Evolutionary conservation across 1,140 invertebrate genomes (phyloP).

Genomic region (Pseudomyrmex flavicornis): DNA sequence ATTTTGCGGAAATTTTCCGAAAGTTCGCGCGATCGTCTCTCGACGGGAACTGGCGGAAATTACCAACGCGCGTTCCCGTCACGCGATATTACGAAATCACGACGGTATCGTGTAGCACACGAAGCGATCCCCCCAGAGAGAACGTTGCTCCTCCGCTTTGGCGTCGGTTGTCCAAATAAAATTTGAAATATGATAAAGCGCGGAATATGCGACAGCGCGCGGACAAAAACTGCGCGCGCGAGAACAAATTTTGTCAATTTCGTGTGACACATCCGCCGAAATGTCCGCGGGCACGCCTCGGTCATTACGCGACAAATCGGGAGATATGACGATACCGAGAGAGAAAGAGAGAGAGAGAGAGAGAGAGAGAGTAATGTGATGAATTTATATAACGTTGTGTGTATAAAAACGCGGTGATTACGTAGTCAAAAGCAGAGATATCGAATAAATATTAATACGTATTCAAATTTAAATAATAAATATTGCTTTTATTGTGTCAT

Average conservation of each 20-base stretch:
- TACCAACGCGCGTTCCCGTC: slow-evolving; percentile 1
- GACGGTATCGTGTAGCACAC: slow-evolving; percentile 4
- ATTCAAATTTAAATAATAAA: background rate
- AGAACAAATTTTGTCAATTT: slow-evolving; percentile 50
- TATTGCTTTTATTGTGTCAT: background rate
- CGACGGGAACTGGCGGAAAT: background rate
- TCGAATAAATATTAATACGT: background rate
- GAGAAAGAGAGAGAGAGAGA: too few relatives aligned
- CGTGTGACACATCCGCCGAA: slow-evolving; percentile 22
- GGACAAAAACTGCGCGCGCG: slow-evolving; percentile 31
- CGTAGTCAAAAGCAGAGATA: slow-evolving; percentile 2
- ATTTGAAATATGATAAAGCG: slow-evolving; percentile 49
- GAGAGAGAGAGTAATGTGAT: too few relatives aligned
- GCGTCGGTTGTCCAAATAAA: slow-evolving; percentile 42
- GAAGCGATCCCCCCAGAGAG: background rate
- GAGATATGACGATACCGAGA: background rate
- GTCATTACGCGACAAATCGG: slow-evolving; percentile 24
- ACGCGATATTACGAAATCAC: slow-evolving; percentile 41
- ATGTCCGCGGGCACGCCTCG: background rate
- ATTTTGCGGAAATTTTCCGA: slow-evolving; percentile 31
- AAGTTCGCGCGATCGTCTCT: slow-evolving; percentile 19
- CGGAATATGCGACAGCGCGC: slow-evolving; percentile 1
- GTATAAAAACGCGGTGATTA: background rate
- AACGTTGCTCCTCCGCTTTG: slow-evolving; percentile 4
- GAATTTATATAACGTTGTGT: background rate